Base-by-base conservation (phyloP, 1,140 invertebrate genomes). In the Rhizoglyphus robini region DNA sequence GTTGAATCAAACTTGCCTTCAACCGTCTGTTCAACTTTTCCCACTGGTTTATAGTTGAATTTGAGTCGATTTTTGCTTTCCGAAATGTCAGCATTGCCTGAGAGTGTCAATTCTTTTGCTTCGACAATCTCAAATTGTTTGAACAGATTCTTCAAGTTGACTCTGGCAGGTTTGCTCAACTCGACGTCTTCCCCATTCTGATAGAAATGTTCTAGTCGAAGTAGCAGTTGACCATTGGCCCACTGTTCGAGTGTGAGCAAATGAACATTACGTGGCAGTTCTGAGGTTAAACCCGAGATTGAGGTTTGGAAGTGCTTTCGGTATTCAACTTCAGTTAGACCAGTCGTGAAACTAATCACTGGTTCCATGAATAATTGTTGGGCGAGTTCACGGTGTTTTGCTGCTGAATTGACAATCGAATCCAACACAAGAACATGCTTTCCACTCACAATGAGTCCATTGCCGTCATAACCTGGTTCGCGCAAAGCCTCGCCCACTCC, bases 401-500 rank as follows among this genome's bases (percentile, higher is more conserved):
- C 62, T 4, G 74, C 74, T 27, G 79, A 74, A 36, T 72, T 70
- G 15, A 70, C 70, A 4, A 77, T 72, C 3, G 32, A 1, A 13
- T 23, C 4, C 31, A 68, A 30, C n/a, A 48, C 15, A 13, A 78
- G 54, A 67, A 70, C 82, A 83, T 74, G 85, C 29, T 78, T 83
- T 38, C 93, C 94, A 70, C 86, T 79, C 0, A 84, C 85, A 2
- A 95, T 83, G 11, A 97, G 76, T 1, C 93, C 90, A 68, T 79
- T 73, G 0, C 85, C 76, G 59, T 72, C 71, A 69, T 78, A 83
- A 0, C 69, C 90, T 1, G 80, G 81, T 78, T 98, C 95, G 73
- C 96, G 89, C 0, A 98, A 75, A 0, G 92, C 82, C 79, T 98
- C 93, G 0, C 79, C 86, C 0, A 97, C 92, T 4, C 94, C 94